Evolutionary conservation across 92 coral and sea anemone genomes (phyloP).

Genomic region (Galaxea fascicularis): DNA sequence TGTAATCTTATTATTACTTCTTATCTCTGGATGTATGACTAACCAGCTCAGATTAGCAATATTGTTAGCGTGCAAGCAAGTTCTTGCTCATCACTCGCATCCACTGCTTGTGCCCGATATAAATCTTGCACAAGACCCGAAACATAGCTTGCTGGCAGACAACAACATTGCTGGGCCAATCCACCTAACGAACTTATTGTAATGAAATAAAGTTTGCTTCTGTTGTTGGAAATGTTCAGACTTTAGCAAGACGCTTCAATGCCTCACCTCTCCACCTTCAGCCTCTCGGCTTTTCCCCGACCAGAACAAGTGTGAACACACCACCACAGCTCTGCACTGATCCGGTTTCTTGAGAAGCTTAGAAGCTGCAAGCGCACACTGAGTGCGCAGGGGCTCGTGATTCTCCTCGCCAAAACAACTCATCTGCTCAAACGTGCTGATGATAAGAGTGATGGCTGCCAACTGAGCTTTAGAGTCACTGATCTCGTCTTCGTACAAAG

Average conservation of each 20-base stretch:
- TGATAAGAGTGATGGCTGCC: slow-evolving; percentile 97
- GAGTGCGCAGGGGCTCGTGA: slow-evolving; percentile 97
- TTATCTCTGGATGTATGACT: too few relatives aligned
- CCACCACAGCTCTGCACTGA: slow-evolving; percentile 98
- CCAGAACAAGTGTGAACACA: slow-evolving; percentile 99
- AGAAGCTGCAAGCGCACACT: slow-evolving; percentile 98
- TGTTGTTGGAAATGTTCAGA: too few relatives aligned
- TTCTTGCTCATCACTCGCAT: too few relatives aligned
- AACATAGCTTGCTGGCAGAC: too few relatives aligned
- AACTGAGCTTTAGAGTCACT: slow-evolving; percentile 98
- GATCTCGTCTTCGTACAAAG: slow-evolving; percentile 97
- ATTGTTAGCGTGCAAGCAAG: too few relatives aligned
- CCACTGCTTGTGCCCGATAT: too few relatives aligned
- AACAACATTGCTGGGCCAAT: too few relatives aligned
- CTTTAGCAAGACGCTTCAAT: neutral
- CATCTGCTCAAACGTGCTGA: slow-evolving; percentile 98
- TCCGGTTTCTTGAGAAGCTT: slow-evolving; percentile 97
- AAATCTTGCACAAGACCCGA: too few relatives aligned
- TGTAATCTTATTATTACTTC: too few relatives aligned
- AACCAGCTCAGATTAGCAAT: too few relatives aligned
- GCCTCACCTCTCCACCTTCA: slow-evolving; percentile 92
- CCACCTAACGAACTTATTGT: too few relatives aligned
- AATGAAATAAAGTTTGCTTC: too few relatives aligned
- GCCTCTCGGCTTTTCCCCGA: slow-evolving; percentile 93
- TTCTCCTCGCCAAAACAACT: slow-evolving; percentile 99